Percentiles rank a stretch among this genome's conserved stretches.
These are phyloP conservation scores for Microctonus hyperodae DNA, from an alignment of 2,888 invertebrate species.

Conservation along the genomic window DNA sequence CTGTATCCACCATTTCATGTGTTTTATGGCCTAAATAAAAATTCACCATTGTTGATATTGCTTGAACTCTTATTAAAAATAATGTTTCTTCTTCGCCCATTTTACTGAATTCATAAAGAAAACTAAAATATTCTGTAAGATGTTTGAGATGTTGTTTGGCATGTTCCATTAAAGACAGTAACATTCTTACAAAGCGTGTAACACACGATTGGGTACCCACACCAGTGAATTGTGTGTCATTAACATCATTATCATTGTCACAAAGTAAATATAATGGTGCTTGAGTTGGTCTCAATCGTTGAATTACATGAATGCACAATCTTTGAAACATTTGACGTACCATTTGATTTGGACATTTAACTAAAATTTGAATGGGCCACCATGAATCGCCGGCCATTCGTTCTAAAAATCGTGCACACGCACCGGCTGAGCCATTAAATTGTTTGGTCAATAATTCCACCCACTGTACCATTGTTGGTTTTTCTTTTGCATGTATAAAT, in stretches of 20 bases:
- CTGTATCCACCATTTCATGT: constrained; percentile 75
- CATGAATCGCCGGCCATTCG: constrained; percentile 93
- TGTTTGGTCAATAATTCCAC: constrained; percentile 94
- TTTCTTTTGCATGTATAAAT: constrained; percentile 96
- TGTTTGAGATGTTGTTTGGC: constrained; percentile 87
- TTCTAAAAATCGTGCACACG: constrained; percentile 90
- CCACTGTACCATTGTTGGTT: constrained; percentile 98
- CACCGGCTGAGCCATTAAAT: constrained; percentile 88
- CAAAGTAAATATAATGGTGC: constrained; percentile 72
- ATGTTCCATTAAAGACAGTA: constrained; percentile 87
- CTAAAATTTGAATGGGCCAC: constrained; percentile 93
- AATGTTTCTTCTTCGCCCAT: constrained; percentile 94
- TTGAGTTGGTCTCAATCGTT: constrained; percentile 77
- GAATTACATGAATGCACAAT: constrained; percentile 93
- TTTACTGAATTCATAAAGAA: constrained; percentile 92
- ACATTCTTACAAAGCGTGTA: constrained; percentile 89
- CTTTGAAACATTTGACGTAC: constrained; percentile 97
- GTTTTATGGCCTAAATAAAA: constrained; percentile 90
- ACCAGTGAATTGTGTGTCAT: constrained; percentile 47
- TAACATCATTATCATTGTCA: constrained; percentile 67
- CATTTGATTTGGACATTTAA: constrained; percentile 97
- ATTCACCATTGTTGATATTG: constrained; percentile 88
- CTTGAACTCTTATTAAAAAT: constrained; percentile 85
- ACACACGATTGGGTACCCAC: constrained; percentile 86
- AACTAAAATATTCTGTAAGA: constrained; percentile 90